These are phyloP conservation scores for Gymnocephalus cernua DNA, from an alignment of 2,113 vertebrate genomes.

Conservation along the genomic window DNA sequence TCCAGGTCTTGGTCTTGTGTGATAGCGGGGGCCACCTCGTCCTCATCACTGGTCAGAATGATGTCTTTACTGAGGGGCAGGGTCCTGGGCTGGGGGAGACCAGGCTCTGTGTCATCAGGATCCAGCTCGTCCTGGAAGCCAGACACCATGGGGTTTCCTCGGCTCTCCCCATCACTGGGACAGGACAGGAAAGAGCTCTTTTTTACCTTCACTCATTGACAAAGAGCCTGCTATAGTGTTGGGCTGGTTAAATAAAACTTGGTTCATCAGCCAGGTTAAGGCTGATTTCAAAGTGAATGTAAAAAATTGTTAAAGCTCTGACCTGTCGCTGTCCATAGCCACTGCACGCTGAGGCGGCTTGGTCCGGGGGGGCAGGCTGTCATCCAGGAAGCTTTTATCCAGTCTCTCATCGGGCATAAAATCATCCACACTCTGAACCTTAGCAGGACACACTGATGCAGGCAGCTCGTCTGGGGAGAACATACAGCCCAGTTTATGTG, in stretches of 20 bases:
- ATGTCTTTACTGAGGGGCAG: conserved; percentile 83
- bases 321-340: conserved; percentile 92
- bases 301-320: neutral
- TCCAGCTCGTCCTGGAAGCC: conserved; percentile 94
- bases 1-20: conserved; percentile 71
- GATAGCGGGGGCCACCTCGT: conserved; percentile 66
- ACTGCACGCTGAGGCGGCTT: conserved; percentile 44
- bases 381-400: conserved; percentile 94
- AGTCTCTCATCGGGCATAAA: conserved; percentile 93
- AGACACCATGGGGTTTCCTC: conserved; percentile 93
- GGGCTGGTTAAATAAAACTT: neutral
- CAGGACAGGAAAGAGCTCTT: neutral
- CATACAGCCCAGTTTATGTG: conserved; percentile 8
- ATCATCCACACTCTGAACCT: conserved; percentile 91
- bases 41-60: conserved; percentile 90
- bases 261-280: neutral
- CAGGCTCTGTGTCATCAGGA: conserved; percentile 85
- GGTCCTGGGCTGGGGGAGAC: conserved; percentile 58
- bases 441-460: conserved; percentile 53
- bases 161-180: conserved; percentile 87
- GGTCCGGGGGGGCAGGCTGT: conserved; percentile 72
- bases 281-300: neutral
- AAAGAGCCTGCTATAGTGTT: neutral
- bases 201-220: neutral
- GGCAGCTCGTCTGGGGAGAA: conserved; percentile 78